Evolutionary conservation across 1,140 invertebrate species (phyloP), one percentile per base, ranked within the genome.

Genomic region (Alviniconcha marisindica): DNA sequence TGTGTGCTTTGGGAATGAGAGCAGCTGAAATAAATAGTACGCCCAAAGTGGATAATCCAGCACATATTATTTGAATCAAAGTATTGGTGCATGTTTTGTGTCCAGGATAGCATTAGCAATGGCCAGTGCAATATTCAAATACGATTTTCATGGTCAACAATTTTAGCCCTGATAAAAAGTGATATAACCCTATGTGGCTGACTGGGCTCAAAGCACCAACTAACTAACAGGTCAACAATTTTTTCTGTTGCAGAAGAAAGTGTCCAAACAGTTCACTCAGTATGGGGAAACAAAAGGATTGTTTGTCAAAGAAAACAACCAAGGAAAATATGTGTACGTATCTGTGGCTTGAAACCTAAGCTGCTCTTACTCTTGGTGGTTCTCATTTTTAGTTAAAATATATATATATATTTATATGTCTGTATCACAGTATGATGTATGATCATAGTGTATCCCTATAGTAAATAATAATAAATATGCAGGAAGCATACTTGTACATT

Each of bases 231-330:
- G 7, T 33, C 24, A 12, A 31, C 12, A 33, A 15, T 56, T 15
- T 54, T 71, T 73, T 33, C 56, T 82, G 5, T 54, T 82, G 73
- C 71, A 82, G 81, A 74, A 76, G 74, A 82, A 82, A 31, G 48
- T 82, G 21, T 82, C 81, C 14, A 82, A 82, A 51, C 44, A 56
- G 31, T 82, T 82, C 71, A 82, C 71, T 42, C 71, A 82, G 81
- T 82, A 28, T 76, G 81, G 81, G 3, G 81, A 82, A 44, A 76
- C 73, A 24, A 74, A 76, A 73, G 69, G 38, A 1, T 24, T 82
- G 1, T 76, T 82, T 56, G 69, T 82, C 44, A 74, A 54, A 38
- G 81, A 82, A 28, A 82, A 76, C 36, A 82, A 82, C 36, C 69
- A 80, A 44, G 77, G 77, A 44, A 80, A 80, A 69, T 80, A n/a